Percentiles rank a stretch among this genome's conserved stretches.
Evolutionary conservation across 1,140 invertebrate genomes (phyloP).

Genomic region (Drosophila setifemur): DNA sequence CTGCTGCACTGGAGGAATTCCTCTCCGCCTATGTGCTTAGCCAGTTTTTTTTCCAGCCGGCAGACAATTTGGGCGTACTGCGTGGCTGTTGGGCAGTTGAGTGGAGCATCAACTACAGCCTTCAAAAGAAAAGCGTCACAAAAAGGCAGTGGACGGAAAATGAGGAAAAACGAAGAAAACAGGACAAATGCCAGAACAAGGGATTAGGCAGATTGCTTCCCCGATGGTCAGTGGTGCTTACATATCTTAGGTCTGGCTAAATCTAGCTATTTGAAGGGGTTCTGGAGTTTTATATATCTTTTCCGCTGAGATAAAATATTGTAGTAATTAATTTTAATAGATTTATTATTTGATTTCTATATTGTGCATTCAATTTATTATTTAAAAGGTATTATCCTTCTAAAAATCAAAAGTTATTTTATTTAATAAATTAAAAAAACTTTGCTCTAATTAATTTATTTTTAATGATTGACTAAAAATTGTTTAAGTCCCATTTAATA

Average conservation of each 20-base stretch:
- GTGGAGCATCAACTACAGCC: conserved; percentile 17
- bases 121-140: background rate
- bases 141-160: conserved; percentile 9
- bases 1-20: conserved; percentile 81
- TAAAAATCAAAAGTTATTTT: no score
- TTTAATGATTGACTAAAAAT: no score
- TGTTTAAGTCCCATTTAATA: no score
- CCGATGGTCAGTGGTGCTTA: background rate
- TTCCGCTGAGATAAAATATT: background rate
- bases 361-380: no score
- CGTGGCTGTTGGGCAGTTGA: conserved; percentile 73
- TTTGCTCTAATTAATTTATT: no score
- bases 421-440: no score
- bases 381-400: no score
- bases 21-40: conserved; percentile 79
- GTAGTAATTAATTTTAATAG: no score
- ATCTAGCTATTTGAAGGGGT: background rate
- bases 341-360: no score
- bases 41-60: conserved; percentile 77
- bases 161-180: conserved; percentile 20
- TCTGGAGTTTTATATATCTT: background rate
- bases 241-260: background rate
- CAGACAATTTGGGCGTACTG: conserved; percentile 81
- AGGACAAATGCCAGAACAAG: conserved; percentile 3
- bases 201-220: conserved; percentile 26